These are phyloP conservation scores for Polydrusus pterygomalis DNA, from an alignment of 2,888 invertebrate species.

Conservation along the genomic window DNA sequence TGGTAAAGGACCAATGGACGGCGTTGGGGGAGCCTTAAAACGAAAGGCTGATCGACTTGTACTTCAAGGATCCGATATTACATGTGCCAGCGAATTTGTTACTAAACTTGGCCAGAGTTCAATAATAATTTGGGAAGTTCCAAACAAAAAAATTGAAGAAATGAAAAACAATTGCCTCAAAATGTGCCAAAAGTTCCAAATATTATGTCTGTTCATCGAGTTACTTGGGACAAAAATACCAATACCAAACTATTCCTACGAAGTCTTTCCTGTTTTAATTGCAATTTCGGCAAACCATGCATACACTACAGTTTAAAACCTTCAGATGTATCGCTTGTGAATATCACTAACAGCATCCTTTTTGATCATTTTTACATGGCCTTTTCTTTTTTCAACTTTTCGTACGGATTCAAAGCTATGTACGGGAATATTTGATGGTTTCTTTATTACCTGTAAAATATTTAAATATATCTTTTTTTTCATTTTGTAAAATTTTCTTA, in stretches of 20 bases:
- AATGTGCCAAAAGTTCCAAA: neutral
- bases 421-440: neutral
- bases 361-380: neutral
- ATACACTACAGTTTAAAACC: slow-evolving; percentile 1
- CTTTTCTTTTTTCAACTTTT: neutral
- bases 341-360: neutral
- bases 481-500: neutral
- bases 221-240: neutral
- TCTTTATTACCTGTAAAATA: neutral
- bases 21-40: no score
- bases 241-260: neutral
- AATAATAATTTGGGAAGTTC: no score
- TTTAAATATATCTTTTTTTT: neutral
- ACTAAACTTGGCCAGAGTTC: no score
- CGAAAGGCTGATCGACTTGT: no score
- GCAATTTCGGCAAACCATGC: neutral
- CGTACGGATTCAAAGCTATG: neutral
- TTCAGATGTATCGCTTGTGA: neutral
- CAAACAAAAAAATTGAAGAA: neutral
- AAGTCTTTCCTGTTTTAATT: neutral
- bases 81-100: no score
- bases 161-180: neutral
- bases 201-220: neutral
- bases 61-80: no score
- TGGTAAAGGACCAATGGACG: no score